Evolutionary conservation across 2,888 invertebrate genomes (phyloP), one percentile per base, ranked within the genome.

Genomic region (Apamea monoglypha): DNA sequence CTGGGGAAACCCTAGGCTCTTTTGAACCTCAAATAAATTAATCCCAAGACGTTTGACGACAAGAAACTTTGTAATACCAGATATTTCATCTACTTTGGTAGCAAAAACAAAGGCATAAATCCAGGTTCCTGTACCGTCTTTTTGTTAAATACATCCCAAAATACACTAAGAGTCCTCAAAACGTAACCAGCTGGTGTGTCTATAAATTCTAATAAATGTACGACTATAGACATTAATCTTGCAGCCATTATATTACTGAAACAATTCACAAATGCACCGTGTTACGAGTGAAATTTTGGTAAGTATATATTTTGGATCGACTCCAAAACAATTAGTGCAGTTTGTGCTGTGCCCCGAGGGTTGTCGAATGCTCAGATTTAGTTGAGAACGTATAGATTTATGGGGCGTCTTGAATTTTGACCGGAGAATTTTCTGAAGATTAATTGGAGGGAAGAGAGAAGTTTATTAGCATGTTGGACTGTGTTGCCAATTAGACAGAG

Each of bases 251-350:
- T 76, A 86, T 75, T 85, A 86, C 85, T 90, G 89, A 90, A 92
- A 93, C 93, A 93, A 92, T 93, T 92, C 92, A 91, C 87, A 92
- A 93, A 93, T 94, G 93, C 94, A 92, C 87, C 90, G 91, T 90
- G 91, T 91, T 92, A 92, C 92, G 91, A 94, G 91, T 93, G 94
- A 94, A 96, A 95, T 95, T 95, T 93, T 92, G 92, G 94, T 95
- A 95, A 96, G 95, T 95, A 95, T 95, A 95, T 95, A 95, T 95
- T 95, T 96, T 96, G 96, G 96, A 96, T 92, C 89, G 93, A 89
- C 91, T 95, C 96, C 96, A 97, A 97, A 96, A 96, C 96, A 96
- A 96, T 96, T 96, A 97, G 96, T 94, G 94, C 94, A 92, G 93
- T 91, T 90, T 91, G 91, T 90, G 91, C 81, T 81, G 70, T 81